These are phyloP conservation scores for Pentalonia nigronervosa DNA, from an alignment of 1,140 invertebrate species.

Conservation along the genomic window DNA sequence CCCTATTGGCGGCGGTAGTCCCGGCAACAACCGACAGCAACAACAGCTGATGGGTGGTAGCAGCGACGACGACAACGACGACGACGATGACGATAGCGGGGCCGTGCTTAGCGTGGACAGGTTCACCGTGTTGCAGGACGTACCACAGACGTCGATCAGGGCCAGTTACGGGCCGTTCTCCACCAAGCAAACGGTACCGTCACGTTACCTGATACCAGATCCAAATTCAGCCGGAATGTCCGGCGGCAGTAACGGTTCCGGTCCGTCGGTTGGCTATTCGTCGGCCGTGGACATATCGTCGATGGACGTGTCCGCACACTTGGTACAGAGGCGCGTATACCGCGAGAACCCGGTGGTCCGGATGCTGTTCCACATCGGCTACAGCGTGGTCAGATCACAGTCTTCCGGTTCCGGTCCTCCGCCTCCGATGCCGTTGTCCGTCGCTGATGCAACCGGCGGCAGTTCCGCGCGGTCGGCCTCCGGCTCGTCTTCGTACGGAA, in stretches of 20 bases:
- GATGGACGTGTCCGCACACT: constrained; percentile 87
- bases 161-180: constrained; percentile 92
- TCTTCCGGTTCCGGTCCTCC: constrained; percentile 63
- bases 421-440: constrained; percentile 76
- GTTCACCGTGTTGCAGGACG: constrained; percentile 88
- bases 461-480: background rate
- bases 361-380: constrained; percentile 80
- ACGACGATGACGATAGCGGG: constrained; percentile 60
- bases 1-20: constrained; percentile 65
- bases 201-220: constrained; percentile 86
- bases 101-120: constrained; percentile 77
- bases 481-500: constrained; percentile 64
- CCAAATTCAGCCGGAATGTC: constrained; percentile 85
- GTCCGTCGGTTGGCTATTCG: constrained; percentile 76
- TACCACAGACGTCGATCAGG: constrained; percentile 83
- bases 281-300: constrained; percentile 69
- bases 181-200: constrained; percentile 91
- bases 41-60: constrained; percentile 66
- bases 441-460: constrained; percentile 64
- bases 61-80: constrained; percentile 6
- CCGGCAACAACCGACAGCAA: background rate
- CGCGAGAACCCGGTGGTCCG: constrained; percentile 85
- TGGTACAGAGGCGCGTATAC: constrained; percentile 83
- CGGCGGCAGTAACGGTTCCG: constrained; percentile 84
- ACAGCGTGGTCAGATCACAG: constrained; percentile 66